These are phyloP conservation scores for Augochlorella aurata DNA, from an alignment of 2,888 invertebrate species.

Conservation along the genomic window DNA sequence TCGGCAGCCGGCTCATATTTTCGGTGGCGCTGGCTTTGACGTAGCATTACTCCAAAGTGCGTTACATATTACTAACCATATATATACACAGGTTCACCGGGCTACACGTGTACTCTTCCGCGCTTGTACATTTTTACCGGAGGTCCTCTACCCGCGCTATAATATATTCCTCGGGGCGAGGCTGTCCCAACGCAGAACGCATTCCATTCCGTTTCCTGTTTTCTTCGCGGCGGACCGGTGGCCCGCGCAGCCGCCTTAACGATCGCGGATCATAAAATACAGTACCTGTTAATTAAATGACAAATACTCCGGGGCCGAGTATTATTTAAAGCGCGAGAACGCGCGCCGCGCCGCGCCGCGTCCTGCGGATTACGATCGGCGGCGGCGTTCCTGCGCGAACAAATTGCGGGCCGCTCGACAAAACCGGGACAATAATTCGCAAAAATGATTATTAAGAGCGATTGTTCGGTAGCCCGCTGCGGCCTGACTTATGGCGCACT, in stretches of 20 bases:
- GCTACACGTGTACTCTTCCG: slow-evolving; percentile 20
- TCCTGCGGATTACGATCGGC: slow-evolving; percentile 37
- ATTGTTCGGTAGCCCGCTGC: slow-evolving; percentile 11
- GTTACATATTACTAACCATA: slow-evolving; percentile 78
- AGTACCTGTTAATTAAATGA: slow-evolving; percentile 59
- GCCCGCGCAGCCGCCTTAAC: slow-evolving; percentile 36
- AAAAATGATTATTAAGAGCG: slow-evolving; percentile 24
- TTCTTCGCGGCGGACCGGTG: slow-evolving; percentile 39
- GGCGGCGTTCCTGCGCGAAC: not conserved
- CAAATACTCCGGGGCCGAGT: slow-evolving; percentile 40
- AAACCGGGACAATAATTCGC: slow-evolving; percentile 32
- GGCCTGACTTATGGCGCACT: not conserved
- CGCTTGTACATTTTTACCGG: slow-evolving; percentile 28
- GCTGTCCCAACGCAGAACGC: slow-evolving; percentile 49
- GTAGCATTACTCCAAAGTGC: slow-evolving; percentile 80
- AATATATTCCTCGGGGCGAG: slow-evolving; percentile 57
- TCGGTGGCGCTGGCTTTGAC: slow-evolving; percentile 81
- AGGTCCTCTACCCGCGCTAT: slow-evolving; percentile 9
- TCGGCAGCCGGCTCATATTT: slow-evolving; percentile 81
- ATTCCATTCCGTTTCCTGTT: slow-evolving; percentile 54
- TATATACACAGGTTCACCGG: slow-evolving; percentile 56
- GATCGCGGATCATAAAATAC: slow-evolving; percentile 44
- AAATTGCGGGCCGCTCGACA: slow-evolving; percentile 28
- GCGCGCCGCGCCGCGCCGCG: not conserved
- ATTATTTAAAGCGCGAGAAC: slow-evolving; percentile 40